These are phyloP conservation scores for Corvus cornix DNA, from an alignment of 2,113 vertebrate genomes.

Conservation along the genomic window DNA sequence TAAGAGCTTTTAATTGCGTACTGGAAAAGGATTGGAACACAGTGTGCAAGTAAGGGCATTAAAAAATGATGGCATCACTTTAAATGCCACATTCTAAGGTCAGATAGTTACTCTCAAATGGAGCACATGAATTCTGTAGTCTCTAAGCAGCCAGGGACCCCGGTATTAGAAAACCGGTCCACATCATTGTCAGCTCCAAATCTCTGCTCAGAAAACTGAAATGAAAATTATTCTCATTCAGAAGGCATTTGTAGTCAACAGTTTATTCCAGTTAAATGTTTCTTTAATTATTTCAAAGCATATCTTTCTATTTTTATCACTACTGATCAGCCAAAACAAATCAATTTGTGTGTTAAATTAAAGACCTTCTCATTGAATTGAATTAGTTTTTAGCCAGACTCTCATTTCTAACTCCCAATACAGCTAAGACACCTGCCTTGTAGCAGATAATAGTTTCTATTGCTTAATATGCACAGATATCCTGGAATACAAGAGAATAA, in stretches of 20 bases:
- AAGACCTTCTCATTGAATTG: not conserved
- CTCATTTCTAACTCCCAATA: not conserved
- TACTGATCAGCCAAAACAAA: constrained; percentile 27
- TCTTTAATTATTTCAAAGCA: constrained; percentile 12
- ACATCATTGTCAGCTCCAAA: not conserved
- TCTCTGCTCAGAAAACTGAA: not conserved
- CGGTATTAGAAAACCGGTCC: not conserved
- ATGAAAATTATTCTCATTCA: not conserved
- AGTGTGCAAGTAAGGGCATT: not conserved
- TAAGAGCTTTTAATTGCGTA: not conserved
- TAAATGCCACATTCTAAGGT: not conserved
- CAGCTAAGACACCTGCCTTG: not conserved
- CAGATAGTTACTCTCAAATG: not conserved
- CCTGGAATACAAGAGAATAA: not conserved
- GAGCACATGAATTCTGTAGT: not conserved
- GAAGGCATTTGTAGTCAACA: not conserved
- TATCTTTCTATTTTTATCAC: constrained; percentile 34
- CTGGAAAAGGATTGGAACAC: not conserved
- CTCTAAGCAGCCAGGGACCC: not conserved
- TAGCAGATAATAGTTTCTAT: not conserved
- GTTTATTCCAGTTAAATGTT: not conserved
- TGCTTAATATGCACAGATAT: not conserved
- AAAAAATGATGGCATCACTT: not conserved
- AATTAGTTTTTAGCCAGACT: not conserved
- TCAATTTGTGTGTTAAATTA: not conserved